These are phyloP conservation scores for Penaeus vannamei DNA, from an alignment of 1,140 invertebrate genomes.

Conservation along the genomic window DNA sequence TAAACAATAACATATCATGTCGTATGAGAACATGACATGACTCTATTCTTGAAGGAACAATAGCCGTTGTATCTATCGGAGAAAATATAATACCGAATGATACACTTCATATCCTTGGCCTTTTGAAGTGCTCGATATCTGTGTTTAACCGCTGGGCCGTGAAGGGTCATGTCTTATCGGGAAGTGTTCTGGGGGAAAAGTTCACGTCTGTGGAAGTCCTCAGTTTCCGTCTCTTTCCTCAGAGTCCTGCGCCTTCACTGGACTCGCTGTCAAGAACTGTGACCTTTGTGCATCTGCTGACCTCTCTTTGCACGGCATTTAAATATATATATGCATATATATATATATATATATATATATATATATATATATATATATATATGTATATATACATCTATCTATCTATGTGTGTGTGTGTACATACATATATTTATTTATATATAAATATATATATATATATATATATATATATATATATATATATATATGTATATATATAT, in stretches of 20 bases:
- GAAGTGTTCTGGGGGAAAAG: not conserved
- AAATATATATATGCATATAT: not conserved
- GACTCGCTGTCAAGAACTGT: no score
- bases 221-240: not conserved
- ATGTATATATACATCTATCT: not conserved
- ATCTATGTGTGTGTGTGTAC: not conserved
- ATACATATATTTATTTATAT: conserved; percentile 4
- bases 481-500: not conserved
- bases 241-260: not conserved
- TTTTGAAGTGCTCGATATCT: no score
- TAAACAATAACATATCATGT: no score
- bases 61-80: no score
- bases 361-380: not conserved
- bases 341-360: not conserved
- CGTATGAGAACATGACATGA: no score
- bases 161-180: not conserved
- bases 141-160: not conserved
- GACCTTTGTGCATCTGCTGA: no score
- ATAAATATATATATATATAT: not conserved
- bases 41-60: no score
- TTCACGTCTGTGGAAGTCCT: not conserved
- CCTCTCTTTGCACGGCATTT: not conserved
- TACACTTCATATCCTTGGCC: no score
- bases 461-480: not conserved
- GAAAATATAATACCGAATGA: no score